A percentile compares a stretch with the other conserved stretches of the same genome.
Evolutionary conservation across 2,113 vertebrate genomes (phyloP).

Genomic region (Chamaea fasciata): DNA sequence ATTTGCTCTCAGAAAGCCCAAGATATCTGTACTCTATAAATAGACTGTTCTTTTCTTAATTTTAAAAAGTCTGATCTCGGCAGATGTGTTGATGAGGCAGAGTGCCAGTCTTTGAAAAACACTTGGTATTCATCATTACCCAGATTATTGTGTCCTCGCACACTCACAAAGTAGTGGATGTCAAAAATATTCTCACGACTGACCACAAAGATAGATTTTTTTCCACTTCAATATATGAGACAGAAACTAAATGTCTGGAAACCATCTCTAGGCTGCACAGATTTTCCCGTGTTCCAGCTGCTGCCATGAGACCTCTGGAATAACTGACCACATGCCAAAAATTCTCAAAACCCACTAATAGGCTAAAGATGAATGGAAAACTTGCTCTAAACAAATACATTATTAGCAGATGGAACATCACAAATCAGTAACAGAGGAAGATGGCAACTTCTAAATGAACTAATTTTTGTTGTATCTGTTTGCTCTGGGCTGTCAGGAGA

Average conservation of each 20-base stretch:
- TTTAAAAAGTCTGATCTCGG: neutral
- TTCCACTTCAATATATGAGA: neutral
- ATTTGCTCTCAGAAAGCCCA: neutral
- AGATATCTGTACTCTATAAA: neutral
- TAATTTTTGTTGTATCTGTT: neutral
- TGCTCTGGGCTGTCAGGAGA: neutral
- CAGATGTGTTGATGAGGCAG: neutral
- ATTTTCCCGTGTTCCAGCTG: neutral
- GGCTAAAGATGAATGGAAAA: constrained; percentile 11
- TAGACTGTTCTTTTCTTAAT: neutral
- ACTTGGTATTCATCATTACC: neutral
- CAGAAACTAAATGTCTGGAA: neutral
- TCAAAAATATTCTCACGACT: neutral
- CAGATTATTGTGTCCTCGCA: neutral
- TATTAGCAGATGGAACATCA: neutral
- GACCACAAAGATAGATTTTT: neutral
- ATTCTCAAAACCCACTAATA: constrained; percentile 20
- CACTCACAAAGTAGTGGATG: neutral
- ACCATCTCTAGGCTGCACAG: neutral
- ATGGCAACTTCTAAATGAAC: neutral
- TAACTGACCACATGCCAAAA: neutral
- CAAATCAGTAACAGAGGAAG: neutral
- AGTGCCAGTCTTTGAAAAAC: neutral
- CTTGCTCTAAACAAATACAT: neutral
- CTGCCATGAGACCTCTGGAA: neutral